Base-by-base conservation (phyloP, 2,797 vertebrate genomes). In the Thaleichthys pacificus region DNA sequence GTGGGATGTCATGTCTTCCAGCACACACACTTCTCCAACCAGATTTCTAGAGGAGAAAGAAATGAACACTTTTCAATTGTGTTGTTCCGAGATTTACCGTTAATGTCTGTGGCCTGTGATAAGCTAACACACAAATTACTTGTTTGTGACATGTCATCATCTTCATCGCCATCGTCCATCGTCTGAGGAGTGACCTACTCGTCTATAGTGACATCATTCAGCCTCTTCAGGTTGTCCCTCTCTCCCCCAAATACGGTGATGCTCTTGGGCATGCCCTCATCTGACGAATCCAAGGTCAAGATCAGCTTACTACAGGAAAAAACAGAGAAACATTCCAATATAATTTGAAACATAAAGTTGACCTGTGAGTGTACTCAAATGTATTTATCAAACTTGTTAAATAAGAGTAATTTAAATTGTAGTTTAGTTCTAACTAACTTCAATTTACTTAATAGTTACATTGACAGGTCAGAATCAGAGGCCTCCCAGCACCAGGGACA, bases 181-280 rank as follows among this genome's bases (percentile, higher is more conserved):
- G 19, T 65, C 17, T 17, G 1, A 61, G 32, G 32, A 35, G 8
- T 73, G 11, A 86, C 97, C 93, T 87, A 98, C 97, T 98, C 97
- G 35, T 99, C 97, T 83, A 99, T 95, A 86, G 91, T 90, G 60
- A 97, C 92, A 0, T 98, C 97, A 0, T 94, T 98, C 82, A 96
- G 89, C 77, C 98, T 99, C 91, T 97, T 98, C 79, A 99, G 91
- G 69, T 93, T 95, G 85, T 98, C 96, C 21, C 93, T 95, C 81
- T 99, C 97, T 0, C 97, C 97, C 21, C 97, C 97, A 0, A 90
- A 98, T 58, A 98, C 95, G 0, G 95, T 94, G 0, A 98, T 93
- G 28, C 94, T 87, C 89, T 97, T 98, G 66, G 97, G 97, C 96
- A 99, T 98, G 92, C 97, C 99, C 88, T 97, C 96, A 21, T 99